These are phyloP conservation scores for Tuberolachnus salignus DNA, from an alignment of 2,888 invertebrate species.

Conservation along the genomic window DNA sequence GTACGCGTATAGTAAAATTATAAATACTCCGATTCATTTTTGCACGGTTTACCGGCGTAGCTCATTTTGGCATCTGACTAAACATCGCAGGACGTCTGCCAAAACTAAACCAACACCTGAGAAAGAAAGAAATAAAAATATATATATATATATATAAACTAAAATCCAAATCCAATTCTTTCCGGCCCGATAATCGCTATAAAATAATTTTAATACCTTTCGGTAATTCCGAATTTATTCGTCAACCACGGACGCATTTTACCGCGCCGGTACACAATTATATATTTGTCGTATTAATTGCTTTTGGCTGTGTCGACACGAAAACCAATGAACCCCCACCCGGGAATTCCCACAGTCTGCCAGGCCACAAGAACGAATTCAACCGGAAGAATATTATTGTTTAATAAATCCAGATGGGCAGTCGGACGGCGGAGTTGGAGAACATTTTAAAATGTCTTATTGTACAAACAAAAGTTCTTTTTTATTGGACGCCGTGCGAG, in stretches of 20 bases:
- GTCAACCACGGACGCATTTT: not conserved
- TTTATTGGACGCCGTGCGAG: too few species aligned
- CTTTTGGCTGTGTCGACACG: not conserved
- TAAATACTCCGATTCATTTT: slow-evolving; percentile 33
- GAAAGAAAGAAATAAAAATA: not conserved
- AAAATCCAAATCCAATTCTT: not conserved
- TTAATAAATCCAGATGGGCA: too few species aligned
- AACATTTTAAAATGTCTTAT: too few species aligned
- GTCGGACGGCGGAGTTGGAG: too few species aligned
- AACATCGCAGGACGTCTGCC: slow-evolving; percentile 14
- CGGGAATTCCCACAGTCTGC: too few species aligned
- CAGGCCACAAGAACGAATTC: too few species aligned
- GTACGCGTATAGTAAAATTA: not conserved
- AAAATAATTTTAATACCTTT: too few species aligned
- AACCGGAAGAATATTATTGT: too few species aligned
- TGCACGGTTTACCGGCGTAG: not conserved
- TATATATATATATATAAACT: not conserved
- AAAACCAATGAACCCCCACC: not conserved
- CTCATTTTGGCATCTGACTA: slow-evolving; percentile 2
- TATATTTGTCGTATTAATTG: not conserved
- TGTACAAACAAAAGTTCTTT: too few species aligned
- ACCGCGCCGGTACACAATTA: not conserved
- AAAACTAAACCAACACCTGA: not conserved
- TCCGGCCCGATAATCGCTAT: not conserved
- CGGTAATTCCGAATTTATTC: not conserved